phyloP scores from a whole-genome alignment of 1,140 invertebrate genomes.

The Pinna nobilis region DNA sequence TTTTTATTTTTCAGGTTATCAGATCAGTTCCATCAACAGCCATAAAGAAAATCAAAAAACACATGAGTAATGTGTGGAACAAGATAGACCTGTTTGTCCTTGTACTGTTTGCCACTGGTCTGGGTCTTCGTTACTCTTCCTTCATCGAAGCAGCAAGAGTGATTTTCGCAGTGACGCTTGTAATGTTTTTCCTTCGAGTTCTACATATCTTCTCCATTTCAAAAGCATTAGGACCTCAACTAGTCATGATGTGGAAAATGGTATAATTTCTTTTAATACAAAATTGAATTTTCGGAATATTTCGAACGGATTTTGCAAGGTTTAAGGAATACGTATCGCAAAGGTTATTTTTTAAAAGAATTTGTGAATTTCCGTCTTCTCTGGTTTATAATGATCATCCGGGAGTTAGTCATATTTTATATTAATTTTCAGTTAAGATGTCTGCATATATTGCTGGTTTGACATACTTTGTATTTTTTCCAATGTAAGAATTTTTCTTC shows the following conservation, averaged over 20 bases:
- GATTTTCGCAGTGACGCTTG: not conserved
- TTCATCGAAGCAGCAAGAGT: too few species aligned
- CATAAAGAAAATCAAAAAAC: too few species aligned
- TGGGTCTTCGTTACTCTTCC: too few species aligned
- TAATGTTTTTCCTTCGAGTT: not conserved
- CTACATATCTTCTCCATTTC: not conserved
- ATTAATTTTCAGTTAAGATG: not conserved
- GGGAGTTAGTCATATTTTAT: not conserved
- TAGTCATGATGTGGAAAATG: constrained; percentile 4
- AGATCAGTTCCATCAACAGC: too few species aligned
- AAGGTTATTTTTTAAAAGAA: not conserved
- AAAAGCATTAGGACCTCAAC: not conserved
- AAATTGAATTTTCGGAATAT: not conserved
- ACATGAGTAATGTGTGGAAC: too few species aligned
- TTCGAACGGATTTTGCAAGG: not conserved
- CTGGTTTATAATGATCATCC: not conserved
- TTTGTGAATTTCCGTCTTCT: not conserved
- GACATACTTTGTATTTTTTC: too few species aligned
- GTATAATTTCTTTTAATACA: not conserved
- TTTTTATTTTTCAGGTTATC: too few species aligned
- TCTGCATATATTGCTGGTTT: too few species aligned
- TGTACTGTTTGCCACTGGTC: too few species aligned
- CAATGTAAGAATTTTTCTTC: too few species aligned
- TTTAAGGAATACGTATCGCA: not conserved
- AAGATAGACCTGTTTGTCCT: too few species aligned